Evolutionary conservation across 2,797 vertebrate genomes (phyloP), one percentile per base, ranked within the genome.

Genomic region (Mycteria americana): DNA sequence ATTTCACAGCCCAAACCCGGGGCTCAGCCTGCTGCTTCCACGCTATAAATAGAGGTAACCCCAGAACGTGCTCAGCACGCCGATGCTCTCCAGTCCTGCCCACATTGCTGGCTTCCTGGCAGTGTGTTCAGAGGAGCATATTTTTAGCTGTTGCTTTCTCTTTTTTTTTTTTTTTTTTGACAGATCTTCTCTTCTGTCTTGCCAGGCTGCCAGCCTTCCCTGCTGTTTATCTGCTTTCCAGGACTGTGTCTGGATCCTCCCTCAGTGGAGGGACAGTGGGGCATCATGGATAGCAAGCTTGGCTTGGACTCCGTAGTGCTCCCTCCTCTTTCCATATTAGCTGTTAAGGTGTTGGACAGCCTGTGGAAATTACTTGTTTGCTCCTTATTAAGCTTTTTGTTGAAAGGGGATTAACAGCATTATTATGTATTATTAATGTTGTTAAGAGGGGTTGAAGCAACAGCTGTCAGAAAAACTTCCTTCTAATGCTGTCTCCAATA

Each of bases 21-120:
- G 78, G 91, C 90, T 93, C 93, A 81, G 22, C 13, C 74, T 92
- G 67, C 83, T 89, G 89, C 77, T 88, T 68, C 88, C 67, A 59
- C 2, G 1, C 85, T 96, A 85, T 89, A 93, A 97, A 95, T n/a
- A 93, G 93, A 87, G 86, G 84, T 77, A 83, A 95, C 96, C 94
- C 94, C 90, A 39, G 88, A 86, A 69, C 5, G 23, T 0, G 4
- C 76, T 86, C 79, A 51, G 83, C 89, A 72, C 0, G 63, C 67
- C 1, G 60, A 51, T 88, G 88, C 62, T 84, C 76, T 37, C 79
- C 2, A 2, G 3, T 77, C 62, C 94, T 94, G 41, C 82, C 75
- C 65, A 1, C 74, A 33, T 35, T 3, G 7, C 48, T 0, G 16
- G 9, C 85, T 94, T 85, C 83, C 90, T 92, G 92, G 84, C 88